Percentiles rank a stretch among this genome's conserved stretches.
Evolutionary conservation across 2,797 vertebrate species (phyloP).

Genomic region (Enteromius thamalakanensis): DNA sequence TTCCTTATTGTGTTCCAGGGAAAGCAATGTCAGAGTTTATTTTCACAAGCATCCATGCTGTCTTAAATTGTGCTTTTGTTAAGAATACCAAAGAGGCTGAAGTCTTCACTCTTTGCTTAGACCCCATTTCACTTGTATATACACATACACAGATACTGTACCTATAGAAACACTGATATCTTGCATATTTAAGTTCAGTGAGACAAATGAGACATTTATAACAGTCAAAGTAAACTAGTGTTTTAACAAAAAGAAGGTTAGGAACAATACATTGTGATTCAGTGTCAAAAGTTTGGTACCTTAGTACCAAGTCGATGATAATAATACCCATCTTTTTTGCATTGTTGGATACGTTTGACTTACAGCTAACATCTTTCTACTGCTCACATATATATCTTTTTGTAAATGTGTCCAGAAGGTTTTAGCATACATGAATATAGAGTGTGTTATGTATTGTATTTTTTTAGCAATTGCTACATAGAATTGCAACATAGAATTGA

Average conservation of each 20-base stretch:
- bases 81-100: neutral
- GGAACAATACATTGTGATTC: neutral
- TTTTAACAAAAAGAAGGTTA: neutral
- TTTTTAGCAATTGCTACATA: neutral
- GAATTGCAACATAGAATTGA: neutral
- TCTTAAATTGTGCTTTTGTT: constrained; percentile 5
- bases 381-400: neutral
- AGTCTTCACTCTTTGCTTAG: neutral
- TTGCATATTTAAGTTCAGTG: neutral
- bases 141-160: neutral
- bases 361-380: neutral
- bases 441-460: neutral
- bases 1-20: constrained; percentile 56
- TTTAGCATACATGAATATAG: neutral
- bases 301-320: neutral
- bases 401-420: neutral
- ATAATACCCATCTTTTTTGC: neutral
- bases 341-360: neutral
- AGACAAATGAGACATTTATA: neutral
- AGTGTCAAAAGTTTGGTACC: neutral
- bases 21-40: constrained; percentile 37
- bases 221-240: neutral
- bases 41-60: neutral
- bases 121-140: neutral
- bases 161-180: neutral